Conservation (phyloP, 2,888 invertebrate species). For the Cancer borealis region DNA sequence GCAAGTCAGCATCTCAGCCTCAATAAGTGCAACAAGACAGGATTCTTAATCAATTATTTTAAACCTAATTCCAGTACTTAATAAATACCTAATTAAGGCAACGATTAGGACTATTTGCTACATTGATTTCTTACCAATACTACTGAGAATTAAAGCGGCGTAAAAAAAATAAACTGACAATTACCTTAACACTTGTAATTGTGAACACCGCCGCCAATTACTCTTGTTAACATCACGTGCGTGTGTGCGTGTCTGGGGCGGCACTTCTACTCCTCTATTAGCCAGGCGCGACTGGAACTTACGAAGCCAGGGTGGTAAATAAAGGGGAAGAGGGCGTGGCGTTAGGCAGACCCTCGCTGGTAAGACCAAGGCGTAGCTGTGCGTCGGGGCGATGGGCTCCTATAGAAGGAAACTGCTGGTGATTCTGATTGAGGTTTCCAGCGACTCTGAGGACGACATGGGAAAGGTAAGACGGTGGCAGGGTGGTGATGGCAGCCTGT, state of each 20-base stretch:
- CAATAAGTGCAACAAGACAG: background rate
- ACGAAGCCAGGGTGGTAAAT: background rate
- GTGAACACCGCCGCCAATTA: background rate
- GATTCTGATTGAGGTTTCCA: background rate
- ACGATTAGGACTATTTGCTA: background rate
- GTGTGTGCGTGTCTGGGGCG: slow-evolving; percentile 22
- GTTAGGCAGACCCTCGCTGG: background rate
- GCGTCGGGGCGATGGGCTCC: background rate
- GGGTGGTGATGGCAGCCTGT: background rate
- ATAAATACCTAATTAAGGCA: background rate
- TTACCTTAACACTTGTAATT: background rate
- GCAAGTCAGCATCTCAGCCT: background rate
- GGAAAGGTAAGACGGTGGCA: background rate
- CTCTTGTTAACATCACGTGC: background rate
- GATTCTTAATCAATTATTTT: background rate
- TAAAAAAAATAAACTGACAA: background rate
- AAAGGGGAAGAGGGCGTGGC: background rate
- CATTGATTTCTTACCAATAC: background rate
- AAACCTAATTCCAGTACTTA: background rate
- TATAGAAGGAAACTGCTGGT: background rate
- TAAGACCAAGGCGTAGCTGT: background rate
- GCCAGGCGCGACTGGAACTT: background rate
- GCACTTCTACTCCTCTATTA: background rate
- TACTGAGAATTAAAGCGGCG: background rate
- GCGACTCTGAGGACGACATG: background rate